A percentile compares a stretch with the other conserved stretches of the same genome.
These are phyloP conservation scores for Volucella inflata DNA, from an alignment of 2,888 invertebrate genomes.

Conservation along the genomic window DNA sequence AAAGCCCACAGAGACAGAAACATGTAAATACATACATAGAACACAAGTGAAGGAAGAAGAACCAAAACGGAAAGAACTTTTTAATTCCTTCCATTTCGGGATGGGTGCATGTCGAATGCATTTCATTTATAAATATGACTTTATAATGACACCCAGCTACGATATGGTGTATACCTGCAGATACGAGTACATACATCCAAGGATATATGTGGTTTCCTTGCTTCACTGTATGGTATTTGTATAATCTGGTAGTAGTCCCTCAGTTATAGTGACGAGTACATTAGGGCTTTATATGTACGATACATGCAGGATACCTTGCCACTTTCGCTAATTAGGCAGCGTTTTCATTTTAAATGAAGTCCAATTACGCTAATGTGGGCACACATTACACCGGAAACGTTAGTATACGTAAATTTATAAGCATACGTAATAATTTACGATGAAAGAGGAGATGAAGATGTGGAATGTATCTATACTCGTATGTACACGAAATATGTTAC, in stretches of 20 bases:
- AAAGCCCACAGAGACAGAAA: conserved; percentile 46
- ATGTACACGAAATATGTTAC: conserved; percentile 14
- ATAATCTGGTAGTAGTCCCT: conserved; percentile 55
- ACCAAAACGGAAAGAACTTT: conserved; percentile 63
- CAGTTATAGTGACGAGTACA: conserved; percentile 54
- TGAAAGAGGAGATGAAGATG: conserved; percentile 15
- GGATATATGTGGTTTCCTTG: conserved; percentile 12
- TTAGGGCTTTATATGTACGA: conserved; percentile 50
- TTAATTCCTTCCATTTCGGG: conserved; percentile 71
- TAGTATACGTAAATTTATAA: conserved; percentile 59
- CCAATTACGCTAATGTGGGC: conserved; percentile 79
- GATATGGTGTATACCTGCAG: conserved; percentile 5
- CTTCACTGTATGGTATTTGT: conserved; percentile 5
- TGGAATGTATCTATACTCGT: too few species aligned
- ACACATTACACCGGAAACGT: conserved; percentile 78
- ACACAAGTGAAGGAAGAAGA: conserved; percentile 48
- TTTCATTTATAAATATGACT: conserved; percentile 62
- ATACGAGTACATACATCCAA: not conserved
- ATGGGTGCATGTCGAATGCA: conserved; percentile 70
- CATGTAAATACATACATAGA: conserved; percentile 2
- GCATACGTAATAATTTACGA: conserved; percentile 33
- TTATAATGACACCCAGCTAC: conserved; percentile 56
- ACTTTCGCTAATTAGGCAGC: conserved; percentile 79
- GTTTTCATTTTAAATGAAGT: conserved; percentile 79
- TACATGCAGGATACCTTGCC: conserved; percentile 76